Evolutionary conservation across 1,140 invertebrate genomes (phyloP).

Genomic region (Forficula auricularia): DNA sequence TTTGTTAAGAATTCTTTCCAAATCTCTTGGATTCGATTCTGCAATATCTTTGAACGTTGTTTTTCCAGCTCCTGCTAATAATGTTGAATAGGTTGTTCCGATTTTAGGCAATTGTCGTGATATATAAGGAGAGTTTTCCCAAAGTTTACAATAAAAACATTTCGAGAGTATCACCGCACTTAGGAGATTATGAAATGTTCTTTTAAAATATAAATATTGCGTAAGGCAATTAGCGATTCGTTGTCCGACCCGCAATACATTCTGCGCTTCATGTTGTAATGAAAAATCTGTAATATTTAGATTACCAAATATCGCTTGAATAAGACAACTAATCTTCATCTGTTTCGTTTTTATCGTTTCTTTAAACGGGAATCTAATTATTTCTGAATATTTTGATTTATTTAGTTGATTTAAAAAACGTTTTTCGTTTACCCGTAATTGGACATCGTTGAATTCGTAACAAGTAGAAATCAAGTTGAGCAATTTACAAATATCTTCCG

Average conservation of each 20-base stretch:
- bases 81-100: slow-evolving; percentile 40
- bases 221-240: slow-evolving; percentile 45
- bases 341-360: slow-evolving; percentile 40
- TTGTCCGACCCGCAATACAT: slow-evolving; percentile 45
- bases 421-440: slow-evolving; percentile 40
- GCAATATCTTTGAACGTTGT: slow-evolving; percentile 43
- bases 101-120: slow-evolving; percentile 51
- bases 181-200: slow-evolving; percentile 23
- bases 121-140: slow-evolving; percentile 57
- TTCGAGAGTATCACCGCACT: slow-evolving; percentile 43
- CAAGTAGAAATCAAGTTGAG: slow-evolving; percentile 31
- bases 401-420: slow-evolving; percentile 40
- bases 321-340: slow-evolving; percentile 49
- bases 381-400: slow-evolving; percentile 31
- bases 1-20: slow-evolving; percentile 37
- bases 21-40: slow-evolving; percentile 47
- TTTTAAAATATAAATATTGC: background rate
- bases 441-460: slow-evolving; percentile 40
- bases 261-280: slow-evolving; percentile 46
- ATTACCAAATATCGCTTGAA: slow-evolving; percentile 54
- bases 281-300: slow-evolving; percentile 45
- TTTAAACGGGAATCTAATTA: slow-evolving; percentile 38
- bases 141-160: slow-evolving; percentile 44
- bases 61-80: slow-evolving; percentile 46
- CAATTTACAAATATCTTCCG: slow-evolving; percentile 27